Evolutionary conservation across 2,113 vertebrate species (phyloP).

Genomic region (Ariopsis seemanni): DNA sequence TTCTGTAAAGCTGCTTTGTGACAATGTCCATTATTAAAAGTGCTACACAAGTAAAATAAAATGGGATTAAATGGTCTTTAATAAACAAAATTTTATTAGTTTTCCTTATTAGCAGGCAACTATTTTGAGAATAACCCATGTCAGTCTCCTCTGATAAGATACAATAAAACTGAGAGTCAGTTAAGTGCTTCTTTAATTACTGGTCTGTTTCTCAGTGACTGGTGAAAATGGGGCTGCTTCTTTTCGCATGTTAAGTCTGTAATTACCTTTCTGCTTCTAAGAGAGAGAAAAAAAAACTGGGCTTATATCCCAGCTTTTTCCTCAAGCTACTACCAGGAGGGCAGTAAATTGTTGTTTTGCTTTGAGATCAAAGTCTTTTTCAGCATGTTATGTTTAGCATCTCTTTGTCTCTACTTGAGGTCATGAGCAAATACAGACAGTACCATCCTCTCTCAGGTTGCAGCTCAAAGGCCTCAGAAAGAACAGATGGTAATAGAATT

Average conservation of each 20-base stretch:
- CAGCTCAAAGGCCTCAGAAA: constrained; percentile 19
- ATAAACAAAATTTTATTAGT: constrained; percentile 47
- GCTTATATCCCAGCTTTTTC: constrained; percentile 33
- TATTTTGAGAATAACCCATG: constrained; percentile 45
- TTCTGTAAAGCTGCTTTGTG: neutral
- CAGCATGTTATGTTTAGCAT: constrained; percentile 42
- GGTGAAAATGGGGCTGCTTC: constrained; percentile 48
- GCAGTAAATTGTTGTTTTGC: constrained; percentile 56
- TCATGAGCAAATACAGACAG: constrained; percentile 33
- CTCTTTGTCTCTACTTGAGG: constrained; percentile 34
- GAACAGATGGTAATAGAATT: neutral
- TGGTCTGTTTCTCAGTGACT: constrained; percentile 45
- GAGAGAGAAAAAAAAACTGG: constrained; percentile 37
- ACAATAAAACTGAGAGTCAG: constrained; percentile 48
- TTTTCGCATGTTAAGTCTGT: constrained; percentile 41
- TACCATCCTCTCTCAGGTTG: constrained; percentile 59
- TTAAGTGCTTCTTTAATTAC: constrained; percentile 56
- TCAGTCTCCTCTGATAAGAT: constrained; percentile 37
- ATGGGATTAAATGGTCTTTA: neutral
- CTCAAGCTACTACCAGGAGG: constrained; percentile 45
- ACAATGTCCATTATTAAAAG: neutral
- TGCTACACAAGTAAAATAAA: constrained; percentile 11
- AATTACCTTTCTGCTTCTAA: constrained; percentile 54
- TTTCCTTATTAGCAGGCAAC: constrained; percentile 23
- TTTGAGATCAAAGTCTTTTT: constrained; percentile 55